These are phyloP conservation scores for Phyllostomus discolor DNA, from an alignment of 2,113 vertebrate genomes.

Conservation along the genomic window DNA sequence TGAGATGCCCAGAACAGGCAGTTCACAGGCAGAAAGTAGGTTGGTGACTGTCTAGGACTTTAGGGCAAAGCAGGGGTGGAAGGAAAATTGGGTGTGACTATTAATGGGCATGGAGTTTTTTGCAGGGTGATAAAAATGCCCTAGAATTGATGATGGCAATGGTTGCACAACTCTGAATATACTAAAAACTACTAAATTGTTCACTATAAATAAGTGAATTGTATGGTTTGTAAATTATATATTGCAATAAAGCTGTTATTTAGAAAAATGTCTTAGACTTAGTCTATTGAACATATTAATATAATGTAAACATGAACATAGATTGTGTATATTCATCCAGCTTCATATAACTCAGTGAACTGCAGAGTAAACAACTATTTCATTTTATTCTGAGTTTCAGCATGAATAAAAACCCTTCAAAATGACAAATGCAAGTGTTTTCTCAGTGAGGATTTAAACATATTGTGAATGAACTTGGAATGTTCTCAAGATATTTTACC, in stretches of 20 bases:
- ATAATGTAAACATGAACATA: not conserved
- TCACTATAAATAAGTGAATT: not conserved
- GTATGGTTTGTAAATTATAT: not conserved
- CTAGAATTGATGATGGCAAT: not conserved
- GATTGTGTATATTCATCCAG: not conserved
- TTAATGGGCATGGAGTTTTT: not conserved
- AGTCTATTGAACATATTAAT: not conserved
- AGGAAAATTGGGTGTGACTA: not conserved
- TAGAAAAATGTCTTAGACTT: not conserved
- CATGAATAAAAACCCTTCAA: not conserved
- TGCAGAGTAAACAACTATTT: not conserved
- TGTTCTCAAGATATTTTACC: not conserved
- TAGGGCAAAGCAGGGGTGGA: not conserved
- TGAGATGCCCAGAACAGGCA: not conserved
- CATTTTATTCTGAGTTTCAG: conserved; percentile 9
- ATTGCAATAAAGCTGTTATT: not conserved
- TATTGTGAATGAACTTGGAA: not conserved
- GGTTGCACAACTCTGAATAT: not conserved
- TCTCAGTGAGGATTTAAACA: not conserved
- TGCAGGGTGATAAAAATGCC: not conserved
- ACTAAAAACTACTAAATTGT: not conserved
- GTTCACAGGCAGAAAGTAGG: not conserved
- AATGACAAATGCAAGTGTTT: conserved; percentile 13
- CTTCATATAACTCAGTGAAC: not conserved
- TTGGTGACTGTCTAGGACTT: not conserved